Evolutionary conservation across 2,113 vertebrate species (phyloP).

Genomic region (Cryptomyrus ogoouensis): DNA sequence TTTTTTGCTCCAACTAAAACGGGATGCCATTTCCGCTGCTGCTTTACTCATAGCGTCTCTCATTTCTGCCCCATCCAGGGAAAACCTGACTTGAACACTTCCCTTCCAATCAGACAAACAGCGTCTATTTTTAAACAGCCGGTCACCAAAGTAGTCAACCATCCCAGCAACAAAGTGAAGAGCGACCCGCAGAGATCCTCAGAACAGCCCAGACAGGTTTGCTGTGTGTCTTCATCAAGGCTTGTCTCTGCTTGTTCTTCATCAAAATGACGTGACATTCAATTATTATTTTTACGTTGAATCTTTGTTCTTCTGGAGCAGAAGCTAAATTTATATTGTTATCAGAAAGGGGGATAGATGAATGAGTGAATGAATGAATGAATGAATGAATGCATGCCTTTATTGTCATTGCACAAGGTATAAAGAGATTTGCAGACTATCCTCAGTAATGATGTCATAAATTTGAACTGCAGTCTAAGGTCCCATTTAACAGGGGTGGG

Average conservation of each 20-base stretch:
- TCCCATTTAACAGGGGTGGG: background rate
- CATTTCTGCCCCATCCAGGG: conserved; percentile 49
- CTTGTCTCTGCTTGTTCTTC: background rate
- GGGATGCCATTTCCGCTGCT: background rate
- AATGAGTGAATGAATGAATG: background rate
- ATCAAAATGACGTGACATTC: background rate
- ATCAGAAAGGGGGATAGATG: no score
- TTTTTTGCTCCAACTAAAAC: background rate
- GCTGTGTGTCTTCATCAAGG: background rate
- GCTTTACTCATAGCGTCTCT: background rate
- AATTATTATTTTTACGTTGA: background rate
- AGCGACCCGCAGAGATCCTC: conserved; percentile 70
- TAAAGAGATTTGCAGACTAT: background rate
- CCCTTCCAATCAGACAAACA: conserved; percentile 81
- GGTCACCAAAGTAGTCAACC: conserved; percentile 83
- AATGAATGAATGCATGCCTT: background rate
- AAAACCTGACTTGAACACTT: conserved; percentile 80
- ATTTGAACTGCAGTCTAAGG: background rate
- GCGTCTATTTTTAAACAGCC: conserved; percentile 90
- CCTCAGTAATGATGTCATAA: background rate
- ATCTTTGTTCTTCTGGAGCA: background rate
- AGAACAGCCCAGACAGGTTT: conserved; percentile 79
- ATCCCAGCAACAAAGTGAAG: conserved; percentile 81
- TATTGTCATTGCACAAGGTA: background rate
- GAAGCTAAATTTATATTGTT: background rate